phyloP scores from a whole-genome alignment of 1,140 invertebrate genomes.

The Magallana gigas region DNA sequence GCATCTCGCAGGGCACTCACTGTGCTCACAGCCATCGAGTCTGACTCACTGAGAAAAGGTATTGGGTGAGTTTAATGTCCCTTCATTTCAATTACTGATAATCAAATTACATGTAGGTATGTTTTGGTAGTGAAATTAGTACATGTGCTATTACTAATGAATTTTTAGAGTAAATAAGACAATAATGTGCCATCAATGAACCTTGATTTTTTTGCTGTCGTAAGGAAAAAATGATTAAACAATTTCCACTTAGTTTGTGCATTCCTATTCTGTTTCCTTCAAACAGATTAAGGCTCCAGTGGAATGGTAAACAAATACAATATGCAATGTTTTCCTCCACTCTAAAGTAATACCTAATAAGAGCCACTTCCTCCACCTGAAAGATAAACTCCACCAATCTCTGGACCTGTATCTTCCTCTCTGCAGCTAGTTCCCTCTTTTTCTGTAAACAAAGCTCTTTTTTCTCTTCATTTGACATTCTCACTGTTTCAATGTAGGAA shows the following conservation, averaged over 20 bases:
- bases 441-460: not conserved
- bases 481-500: conserved; percentile 50
- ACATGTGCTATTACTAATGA: too few species aligned
- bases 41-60: conserved; percentile 78
- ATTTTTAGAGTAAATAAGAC: too few species aligned
- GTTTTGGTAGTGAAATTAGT: too few species aligned
- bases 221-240: too few species aligned
- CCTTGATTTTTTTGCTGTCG: too few species aligned
- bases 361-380: conserved; percentile 84
- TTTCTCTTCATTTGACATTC: conserved; percentile 45
- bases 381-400: conserved; percentile 89
- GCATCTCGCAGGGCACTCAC: conserved; percentile 88
- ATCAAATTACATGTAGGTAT: too few species aligned
- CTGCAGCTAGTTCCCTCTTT: conserved; percentile 42
- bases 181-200: too few species aligned
- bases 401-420: conserved; percentile 83
- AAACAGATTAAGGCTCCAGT: not conserved
- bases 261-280: too few species aligned
- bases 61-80: not conserved
- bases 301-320: not conserved
- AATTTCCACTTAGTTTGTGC: too few species aligned
- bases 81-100: not conserved
- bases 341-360: conserved; percentile 64
- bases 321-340: not conserved
- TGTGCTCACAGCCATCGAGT: conserved; percentile 80